phyloP scores from a whole-genome alignment of 2,888 invertebrate species.

The Teleiodes luculella region DNA sequence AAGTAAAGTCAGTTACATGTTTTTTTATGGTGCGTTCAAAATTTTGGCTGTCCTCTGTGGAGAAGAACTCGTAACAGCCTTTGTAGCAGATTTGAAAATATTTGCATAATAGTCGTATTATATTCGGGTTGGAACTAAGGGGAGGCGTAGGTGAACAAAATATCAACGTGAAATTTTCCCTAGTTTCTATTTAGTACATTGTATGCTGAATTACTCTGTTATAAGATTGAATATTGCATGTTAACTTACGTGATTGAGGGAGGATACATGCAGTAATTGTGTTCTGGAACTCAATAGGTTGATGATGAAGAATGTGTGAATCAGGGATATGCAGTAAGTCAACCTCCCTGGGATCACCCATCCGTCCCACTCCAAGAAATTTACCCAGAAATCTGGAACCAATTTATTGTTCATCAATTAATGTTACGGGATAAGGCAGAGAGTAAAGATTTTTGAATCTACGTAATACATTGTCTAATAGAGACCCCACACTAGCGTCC shows the following conservation, averaged over 20 bases:
- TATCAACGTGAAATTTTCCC: not conserved
- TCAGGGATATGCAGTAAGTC: slow-evolving; percentile 4
- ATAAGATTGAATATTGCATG: not conserved
- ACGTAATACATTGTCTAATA: too few relatives aligned
- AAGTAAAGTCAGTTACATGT: too few relatives aligned
- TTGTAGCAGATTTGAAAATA: too few relatives aligned
- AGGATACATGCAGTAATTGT: not conserved
- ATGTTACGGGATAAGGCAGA: too few relatives aligned
- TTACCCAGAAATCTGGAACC: not conserved
- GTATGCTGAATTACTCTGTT: not conserved
- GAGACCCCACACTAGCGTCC: too few relatives aligned
- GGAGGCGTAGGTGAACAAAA: not conserved
- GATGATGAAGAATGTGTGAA: slow-evolving; percentile 3
- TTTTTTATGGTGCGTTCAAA: too few relatives aligned
- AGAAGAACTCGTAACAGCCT: too few relatives aligned
- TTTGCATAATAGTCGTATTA: too few relatives aligned
- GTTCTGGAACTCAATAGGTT: not conserved
- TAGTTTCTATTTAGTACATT: not conserved
- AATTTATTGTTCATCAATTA: too few relatives aligned
- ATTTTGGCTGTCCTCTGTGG: too few relatives aligned
- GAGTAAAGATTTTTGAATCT: too few relatives aligned
- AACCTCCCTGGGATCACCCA: slow-evolving; percentile 4
- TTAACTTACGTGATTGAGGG: slow-evolving; percentile 4
- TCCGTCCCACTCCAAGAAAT: slow-evolving; percentile 3
- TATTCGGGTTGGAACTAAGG: too few relatives aligned